Evolutionary conservation across 2,888 invertebrate species (phyloP).

Genomic region (Stratiomys singularior): DNA sequence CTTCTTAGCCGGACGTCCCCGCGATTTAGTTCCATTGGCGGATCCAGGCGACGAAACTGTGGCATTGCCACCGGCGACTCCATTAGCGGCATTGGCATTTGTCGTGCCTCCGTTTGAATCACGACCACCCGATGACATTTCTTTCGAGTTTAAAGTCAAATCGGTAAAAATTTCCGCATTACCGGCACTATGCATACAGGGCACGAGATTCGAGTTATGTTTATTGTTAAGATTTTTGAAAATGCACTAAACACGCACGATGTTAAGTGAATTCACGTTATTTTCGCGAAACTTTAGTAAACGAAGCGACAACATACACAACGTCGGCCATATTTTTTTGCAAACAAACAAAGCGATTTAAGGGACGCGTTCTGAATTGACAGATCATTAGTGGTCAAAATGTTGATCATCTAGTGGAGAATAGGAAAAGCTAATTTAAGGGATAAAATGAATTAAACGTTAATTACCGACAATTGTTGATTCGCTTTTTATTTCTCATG

Average conservation of each 20-base stretch:
- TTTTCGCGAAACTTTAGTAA: slow-evolving; percentile 30
- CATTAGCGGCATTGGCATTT: slow-evolving; percentile 13
- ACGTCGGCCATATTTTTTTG: slow-evolving; percentile 52
- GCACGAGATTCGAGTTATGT: neutral
- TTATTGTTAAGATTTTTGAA: neutral
- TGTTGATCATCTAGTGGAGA: too few species aligned
- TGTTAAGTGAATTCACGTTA: neutral
- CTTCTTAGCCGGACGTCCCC: slow-evolving; percentile 82
- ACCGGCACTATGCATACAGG: slow-evolving; percentile 34
- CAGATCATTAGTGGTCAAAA: too few species aligned
- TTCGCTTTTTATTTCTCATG: too few species aligned
- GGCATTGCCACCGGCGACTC: slow-evolving; percentile 14
- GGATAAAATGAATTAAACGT: too few species aligned
- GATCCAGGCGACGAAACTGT: neutral
- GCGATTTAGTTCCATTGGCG: slow-evolving; percentile 55
- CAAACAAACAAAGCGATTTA: slow-evolving; percentile 53
- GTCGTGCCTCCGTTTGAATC: slow-evolving; percentile 44
- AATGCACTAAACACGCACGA: neutral
- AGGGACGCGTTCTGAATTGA: slow-evolving; percentile 21
- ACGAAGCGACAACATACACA: slow-evolving; percentile 42
- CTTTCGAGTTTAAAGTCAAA: slow-evolving; percentile 26
- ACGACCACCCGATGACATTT: slow-evolving; percentile 48
- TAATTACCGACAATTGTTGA: too few species aligned
- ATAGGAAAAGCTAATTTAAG: too few species aligned
- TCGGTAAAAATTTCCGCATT: slow-evolving; percentile 41